These are phyloP conservation scores for Drosophila navojoa DNA, from an alignment of 1,140 invertebrate species.

Conservation along the genomic window DNA sequence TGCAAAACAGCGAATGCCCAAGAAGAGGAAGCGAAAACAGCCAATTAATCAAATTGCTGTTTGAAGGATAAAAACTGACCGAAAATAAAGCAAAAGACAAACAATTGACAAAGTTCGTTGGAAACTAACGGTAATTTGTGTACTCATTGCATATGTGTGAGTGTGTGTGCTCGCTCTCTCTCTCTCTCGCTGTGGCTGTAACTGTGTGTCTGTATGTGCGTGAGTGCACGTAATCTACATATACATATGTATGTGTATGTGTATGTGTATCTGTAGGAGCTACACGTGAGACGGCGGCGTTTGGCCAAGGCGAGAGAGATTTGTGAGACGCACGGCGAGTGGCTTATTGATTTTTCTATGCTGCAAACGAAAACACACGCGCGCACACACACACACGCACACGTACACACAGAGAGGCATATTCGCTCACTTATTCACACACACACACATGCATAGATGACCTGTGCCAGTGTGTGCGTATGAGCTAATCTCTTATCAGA, in stretches of 20 bases:
- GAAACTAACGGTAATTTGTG: conserved; percentile 42
- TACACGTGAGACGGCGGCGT: conserved; percentile 36
- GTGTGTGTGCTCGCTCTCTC: neutral
- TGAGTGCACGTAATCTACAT: no score
- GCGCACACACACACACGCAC: conserved; percentile 20
- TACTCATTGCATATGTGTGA: neutral
- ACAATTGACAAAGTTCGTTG: neutral
- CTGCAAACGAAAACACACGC: conserved; percentile 27
- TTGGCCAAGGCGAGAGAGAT: conserved; percentile 21
- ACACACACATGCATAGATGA: conserved; percentile 9
- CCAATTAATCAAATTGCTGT: no score
- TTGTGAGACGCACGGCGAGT: neutral
- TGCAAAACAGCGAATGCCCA: neutral
- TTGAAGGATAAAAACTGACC: neutral
- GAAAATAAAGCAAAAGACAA: neutral
- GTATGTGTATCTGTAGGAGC: conserved; percentile 4
- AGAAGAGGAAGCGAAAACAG: neutral
- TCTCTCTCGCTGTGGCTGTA: neutral
- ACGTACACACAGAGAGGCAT: conserved; percentile 17
- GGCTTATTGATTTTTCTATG: conserved; percentile 59
- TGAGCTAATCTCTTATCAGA: conserved; percentile 75
- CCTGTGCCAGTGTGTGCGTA: conserved; percentile 2
- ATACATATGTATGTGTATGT: no score
- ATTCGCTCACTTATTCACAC: conserved; percentile 12
- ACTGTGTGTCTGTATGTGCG: neutral